A percentile compares a stretch with the other conserved stretches of the same genome.
Conservation (phyloP, 2,888 invertebrate genomes). For the Andricus curvator region DNA sequence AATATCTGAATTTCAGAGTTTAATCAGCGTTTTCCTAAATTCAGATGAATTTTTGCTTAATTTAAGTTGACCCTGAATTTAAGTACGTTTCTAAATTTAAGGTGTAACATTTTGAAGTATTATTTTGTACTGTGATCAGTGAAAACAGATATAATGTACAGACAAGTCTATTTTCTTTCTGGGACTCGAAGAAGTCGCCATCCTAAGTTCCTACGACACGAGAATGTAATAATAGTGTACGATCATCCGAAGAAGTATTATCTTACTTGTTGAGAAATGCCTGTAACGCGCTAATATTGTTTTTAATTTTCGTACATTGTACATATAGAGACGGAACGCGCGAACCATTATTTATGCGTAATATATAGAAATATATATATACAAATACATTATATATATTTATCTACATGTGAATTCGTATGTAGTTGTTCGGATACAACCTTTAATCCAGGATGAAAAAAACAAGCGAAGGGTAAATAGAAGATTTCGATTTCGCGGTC, state of each 20-base stretch:
- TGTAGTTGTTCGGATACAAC: constrained; percentile 73
- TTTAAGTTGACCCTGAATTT: too few relatives aligned
- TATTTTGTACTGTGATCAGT: background rate
- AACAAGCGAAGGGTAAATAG: constrained; percentile 43
- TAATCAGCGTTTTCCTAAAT: too few relatives aligned
- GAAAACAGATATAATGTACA: constrained; percentile 37
- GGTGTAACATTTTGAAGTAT: too few relatives aligned
- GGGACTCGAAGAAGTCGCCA: constrained; percentile 68
- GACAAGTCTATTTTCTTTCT: constrained; percentile 58
- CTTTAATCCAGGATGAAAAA: constrained; percentile 60
- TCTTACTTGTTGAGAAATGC: constrained; percentile 61
- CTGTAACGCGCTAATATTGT: constrained; percentile 65
- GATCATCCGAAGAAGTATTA: constrained; percentile 66
- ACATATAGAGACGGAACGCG: constrained; percentile 71
- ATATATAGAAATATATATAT: constrained; percentile 61
- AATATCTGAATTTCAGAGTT: too few relatives aligned
- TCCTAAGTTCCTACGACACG: constrained; percentile 75
- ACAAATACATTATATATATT: constrained; percentile 67
- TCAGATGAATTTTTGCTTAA: too few relatives aligned
- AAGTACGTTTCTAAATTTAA: too few relatives aligned
- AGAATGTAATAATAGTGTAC: constrained; percentile 63
- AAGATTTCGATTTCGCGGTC: constrained; percentile 56
- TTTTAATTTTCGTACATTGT: constrained; percentile 69
- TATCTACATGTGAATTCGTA: constrained; percentile 71
- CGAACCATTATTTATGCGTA: constrained; percentile 74